These are phyloP conservation scores for Acanthisitta chloris DNA, from an alignment of 2,113 vertebrate genomes.

Conservation along the genomic window DNA sequence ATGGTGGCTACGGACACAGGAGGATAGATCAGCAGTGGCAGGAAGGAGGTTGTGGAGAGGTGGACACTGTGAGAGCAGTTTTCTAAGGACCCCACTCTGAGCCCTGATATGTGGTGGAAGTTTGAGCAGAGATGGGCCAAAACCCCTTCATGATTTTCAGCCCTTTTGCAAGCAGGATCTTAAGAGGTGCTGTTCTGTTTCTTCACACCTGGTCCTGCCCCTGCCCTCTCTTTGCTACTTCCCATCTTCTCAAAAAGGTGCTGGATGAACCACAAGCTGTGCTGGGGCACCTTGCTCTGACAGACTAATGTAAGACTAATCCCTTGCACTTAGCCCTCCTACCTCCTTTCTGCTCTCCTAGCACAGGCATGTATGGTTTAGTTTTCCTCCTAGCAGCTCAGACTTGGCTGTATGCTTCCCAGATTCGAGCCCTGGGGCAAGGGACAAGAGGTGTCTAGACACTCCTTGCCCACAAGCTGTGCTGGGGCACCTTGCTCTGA, in stretches of 20 bases:
- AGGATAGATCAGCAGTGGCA: not conserved
- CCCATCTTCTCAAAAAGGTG: not conserved
- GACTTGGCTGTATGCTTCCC: not conserved
- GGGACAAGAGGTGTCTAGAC: not conserved
- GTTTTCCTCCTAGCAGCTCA: not conserved
- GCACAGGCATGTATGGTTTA: not conserved
- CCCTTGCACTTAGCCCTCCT: not conserved
- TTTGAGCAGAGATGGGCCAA: not conserved
- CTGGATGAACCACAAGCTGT: not conserved
- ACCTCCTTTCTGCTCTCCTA: not conserved
- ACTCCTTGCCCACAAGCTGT: not conserved
- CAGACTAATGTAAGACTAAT: not conserved
- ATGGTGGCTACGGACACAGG: not conserved
- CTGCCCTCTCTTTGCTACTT: not conserved
- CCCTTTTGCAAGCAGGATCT: not conserved
- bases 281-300: not conserved
- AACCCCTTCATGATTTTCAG: not conserved
- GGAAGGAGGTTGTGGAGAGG: not conserved
- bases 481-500: not conserved
- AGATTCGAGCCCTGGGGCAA: not conserved
- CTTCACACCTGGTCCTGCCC: not conserved
- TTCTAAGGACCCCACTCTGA: not conserved
- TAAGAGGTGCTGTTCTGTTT: not conserved
- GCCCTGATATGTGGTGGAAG: not conserved
- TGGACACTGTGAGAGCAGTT: not conserved